Evolutionary conservation across 2,113 vertebrate species (phyloP).

Genomic region (Sitta europaea): DNA sequence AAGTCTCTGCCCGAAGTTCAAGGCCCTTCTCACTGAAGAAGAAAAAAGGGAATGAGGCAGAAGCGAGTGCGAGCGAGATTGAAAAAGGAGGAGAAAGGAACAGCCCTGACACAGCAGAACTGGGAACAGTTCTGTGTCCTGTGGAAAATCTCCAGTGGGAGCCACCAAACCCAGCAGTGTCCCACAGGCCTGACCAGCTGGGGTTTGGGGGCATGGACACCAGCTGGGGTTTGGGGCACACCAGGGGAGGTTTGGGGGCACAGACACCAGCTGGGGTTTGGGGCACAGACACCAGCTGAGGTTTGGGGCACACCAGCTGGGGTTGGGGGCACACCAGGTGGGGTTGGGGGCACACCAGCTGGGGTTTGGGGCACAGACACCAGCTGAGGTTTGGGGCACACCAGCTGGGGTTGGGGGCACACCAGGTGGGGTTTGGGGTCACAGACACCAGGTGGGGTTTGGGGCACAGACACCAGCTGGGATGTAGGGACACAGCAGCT

Average conservation of each 20-base stretch:
- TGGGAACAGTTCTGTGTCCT: neutral
- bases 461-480: neutral
- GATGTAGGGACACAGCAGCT: neutral
- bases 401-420: neutral
- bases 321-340: rapidly evolving
- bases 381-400: too few species aligned
- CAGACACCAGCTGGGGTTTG: neutral
- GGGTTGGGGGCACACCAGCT: rapidly evolving
- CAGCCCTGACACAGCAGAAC: neutral
- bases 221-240: neutral
- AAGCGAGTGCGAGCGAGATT: rapidly evolving
- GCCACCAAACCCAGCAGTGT: neutral
- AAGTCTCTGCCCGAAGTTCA: neutral
- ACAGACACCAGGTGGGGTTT: rapidly evolving
- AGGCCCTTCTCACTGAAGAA: neutral
- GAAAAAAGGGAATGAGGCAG: neutral
- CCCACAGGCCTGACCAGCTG: neutral
- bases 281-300: rapidly evolving
- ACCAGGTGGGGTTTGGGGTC: neutral
- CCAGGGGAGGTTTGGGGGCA: too few species aligned
- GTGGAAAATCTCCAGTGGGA: neutral
- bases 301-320: neutral
- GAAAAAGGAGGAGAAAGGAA: neutral
- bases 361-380: rapidly evolving
- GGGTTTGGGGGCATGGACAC: rapidly evolving